phyloP scores from a whole-genome alignment of 1,140 invertebrate species.

The Temnothorax nylanderi region DNA sequence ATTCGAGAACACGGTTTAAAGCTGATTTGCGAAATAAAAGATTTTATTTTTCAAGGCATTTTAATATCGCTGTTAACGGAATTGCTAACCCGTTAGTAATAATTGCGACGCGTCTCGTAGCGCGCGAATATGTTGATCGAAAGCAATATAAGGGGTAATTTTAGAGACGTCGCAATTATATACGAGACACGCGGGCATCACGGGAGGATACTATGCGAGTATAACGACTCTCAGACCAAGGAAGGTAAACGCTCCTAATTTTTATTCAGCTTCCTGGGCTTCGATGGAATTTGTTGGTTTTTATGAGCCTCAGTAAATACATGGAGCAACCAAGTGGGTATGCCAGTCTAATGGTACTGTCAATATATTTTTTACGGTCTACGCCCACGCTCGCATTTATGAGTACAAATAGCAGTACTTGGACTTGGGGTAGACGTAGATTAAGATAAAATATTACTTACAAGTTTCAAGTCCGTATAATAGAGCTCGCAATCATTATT shows the following conservation, averaged over 20 bases:
- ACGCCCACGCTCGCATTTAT: conserved; percentile 71
- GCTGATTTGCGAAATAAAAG: not conserved
- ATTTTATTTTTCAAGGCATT: not conserved
- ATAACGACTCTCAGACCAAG: conserved; percentile 14
- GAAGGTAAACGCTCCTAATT: conserved; percentile 59
- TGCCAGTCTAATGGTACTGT: conserved; percentile 75
- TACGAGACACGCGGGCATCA: conserved; percentile 13
- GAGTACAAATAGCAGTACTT: conserved; percentile 74
- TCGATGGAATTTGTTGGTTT: conserved; percentile 70
- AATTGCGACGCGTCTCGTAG: not conserved
- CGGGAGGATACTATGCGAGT: conserved; percentile 7
- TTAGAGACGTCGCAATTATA: conserved; percentile 12
- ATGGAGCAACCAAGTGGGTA: conserved; percentile 52
- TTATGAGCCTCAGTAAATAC: conserved; percentile 75
- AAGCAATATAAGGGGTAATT: not conserved
- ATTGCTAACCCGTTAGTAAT: not conserved
- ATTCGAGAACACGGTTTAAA: not conserved
- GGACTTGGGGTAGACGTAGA: not conserved
- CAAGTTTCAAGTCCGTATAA: not conserved
- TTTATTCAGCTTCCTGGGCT: conserved; percentile 36
- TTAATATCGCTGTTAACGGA: not conserved
- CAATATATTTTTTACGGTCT: conserved; percentile 77
- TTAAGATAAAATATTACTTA: conserved; percentile 25
- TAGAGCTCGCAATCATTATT: not conserved
- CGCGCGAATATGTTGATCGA: conserved; percentile 7